A percentile compares a stretch with the other conserved stretches of the same genome.
Conservation (phyloP, 2,888 invertebrate genomes). For the Mesoligia furuncula region DNA sequence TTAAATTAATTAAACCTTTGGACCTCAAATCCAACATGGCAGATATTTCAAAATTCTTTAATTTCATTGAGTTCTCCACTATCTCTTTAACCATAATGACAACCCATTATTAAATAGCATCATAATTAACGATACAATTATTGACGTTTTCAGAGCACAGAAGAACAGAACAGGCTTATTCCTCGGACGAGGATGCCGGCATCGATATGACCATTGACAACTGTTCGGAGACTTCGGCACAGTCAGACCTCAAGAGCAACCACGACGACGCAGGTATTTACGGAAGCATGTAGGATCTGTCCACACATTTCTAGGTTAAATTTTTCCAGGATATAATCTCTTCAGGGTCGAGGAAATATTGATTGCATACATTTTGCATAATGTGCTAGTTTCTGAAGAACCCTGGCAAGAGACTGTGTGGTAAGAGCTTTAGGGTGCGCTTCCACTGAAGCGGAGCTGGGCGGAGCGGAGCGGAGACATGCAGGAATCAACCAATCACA, state of each 20-base stretch:
- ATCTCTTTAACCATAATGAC: background rate
- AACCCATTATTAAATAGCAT: background rate
- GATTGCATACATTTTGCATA: background rate
- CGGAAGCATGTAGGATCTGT: background rate
- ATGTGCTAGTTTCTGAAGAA: background rate
- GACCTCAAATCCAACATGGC: background rate
- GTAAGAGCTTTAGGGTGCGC: background rate
- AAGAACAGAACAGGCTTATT: constrained; percentile 90
- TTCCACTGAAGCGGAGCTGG: too few relatives aligned
- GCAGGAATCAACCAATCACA: too few relatives aligned
- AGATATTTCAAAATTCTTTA: background rate
- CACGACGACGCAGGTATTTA: constrained; percentile 89
- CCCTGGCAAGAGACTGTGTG: background rate
- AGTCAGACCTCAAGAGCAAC: constrained; percentile 94
- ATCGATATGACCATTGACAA: constrained; percentile 93
- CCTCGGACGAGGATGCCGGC: constrained; percentile 93
- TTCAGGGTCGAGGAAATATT: constrained; percentile 3
- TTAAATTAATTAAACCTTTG: background rate
- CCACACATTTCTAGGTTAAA: background rate
- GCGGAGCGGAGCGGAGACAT: too few relatives aligned
- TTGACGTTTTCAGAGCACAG: constrained; percentile 83
- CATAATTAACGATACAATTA: constrained; percentile 25
- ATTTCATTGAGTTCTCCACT: background rate
- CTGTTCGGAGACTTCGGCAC: constrained; percentile 94
- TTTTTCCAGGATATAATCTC: background rate